phyloP scores from a whole-genome alignment of 2,113 vertebrate species.

The Nasalis larvatus region DNA sequence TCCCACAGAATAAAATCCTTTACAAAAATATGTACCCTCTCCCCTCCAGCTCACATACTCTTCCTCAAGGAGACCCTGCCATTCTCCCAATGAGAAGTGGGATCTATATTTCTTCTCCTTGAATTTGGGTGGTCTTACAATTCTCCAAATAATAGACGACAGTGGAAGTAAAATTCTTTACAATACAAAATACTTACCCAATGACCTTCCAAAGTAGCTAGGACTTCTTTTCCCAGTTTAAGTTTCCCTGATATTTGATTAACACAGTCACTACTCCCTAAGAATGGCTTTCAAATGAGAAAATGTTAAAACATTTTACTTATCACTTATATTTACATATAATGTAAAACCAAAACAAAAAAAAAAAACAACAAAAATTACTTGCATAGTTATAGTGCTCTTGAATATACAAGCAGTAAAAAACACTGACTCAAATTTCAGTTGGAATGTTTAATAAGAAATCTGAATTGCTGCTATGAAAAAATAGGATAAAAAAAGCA shows the following conservation, averaged over 20 bases:
- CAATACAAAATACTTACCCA: conserved; percentile 90
- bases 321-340: conserved; percentile 45
- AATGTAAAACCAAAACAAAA: neutral
- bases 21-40: neutral
- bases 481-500: neutral
- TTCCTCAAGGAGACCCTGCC: neutral
- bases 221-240: conserved; percentile 97
- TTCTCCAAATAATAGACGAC: neutral
- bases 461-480: neutral
- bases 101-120: neutral
- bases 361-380: neutral
- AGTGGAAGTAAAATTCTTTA: neutral
- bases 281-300: conserved; percentile 91
- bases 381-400: neutral
- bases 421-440: conserved; percentile 33
- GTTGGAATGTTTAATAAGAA: conserved; percentile 1
- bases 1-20: neutral
- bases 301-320: conserved; percentile 39
- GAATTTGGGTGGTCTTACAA: neutral
- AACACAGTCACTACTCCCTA: conserved; percentile 96
- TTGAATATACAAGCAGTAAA: neutral
- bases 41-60: neutral
- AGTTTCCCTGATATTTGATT: conserved; percentile 98
- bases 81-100: neutral
- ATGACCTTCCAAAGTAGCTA: conserved; percentile 97